Conservation (phyloP, 2,888 invertebrate species). For the Harpalus rufipes region DNA sequence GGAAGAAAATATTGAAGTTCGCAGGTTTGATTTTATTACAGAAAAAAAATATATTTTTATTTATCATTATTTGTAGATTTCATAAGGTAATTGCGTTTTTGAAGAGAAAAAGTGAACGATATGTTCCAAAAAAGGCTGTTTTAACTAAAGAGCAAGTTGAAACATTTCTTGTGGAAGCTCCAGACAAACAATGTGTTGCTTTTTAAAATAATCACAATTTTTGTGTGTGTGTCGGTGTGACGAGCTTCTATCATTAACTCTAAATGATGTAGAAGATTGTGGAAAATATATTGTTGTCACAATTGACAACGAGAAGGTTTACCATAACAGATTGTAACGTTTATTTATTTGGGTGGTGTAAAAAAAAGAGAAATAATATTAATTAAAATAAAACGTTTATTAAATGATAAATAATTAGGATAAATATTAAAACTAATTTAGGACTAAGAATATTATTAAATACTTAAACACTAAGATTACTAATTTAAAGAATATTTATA, state of each 20-base stretch:
- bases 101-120: not conserved
- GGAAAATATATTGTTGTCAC: slow-evolving; percentile 2
- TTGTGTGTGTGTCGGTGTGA: not conserved
- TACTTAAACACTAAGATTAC: too few relatives aligned
- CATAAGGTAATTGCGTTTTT: not conserved
- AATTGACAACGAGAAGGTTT: not conserved
- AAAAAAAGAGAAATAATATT: too few relatives aligned
- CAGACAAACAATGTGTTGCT: not conserved
- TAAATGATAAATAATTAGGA: too few relatives aligned
- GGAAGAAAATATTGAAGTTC: not conserved
- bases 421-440: too few relatives aligned
- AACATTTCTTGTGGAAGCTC: not conserved
- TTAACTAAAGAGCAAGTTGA: not conserved
- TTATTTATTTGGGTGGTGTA: too few relatives aligned
- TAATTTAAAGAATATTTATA: too few relatives aligned
- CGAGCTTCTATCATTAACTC: slow-evolving; percentile 1
- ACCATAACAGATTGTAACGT: slow-evolving; percentile 5
- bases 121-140: slow-evolving; percentile 1
- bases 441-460: too few relatives aligned
- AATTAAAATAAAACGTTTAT: too few relatives aligned
- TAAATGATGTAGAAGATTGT: not conserved
- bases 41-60: not conserved
- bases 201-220: not conserved
- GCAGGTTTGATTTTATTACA: not conserved
- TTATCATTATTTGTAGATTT: slow-evolving; percentile 20